Evolutionary conservation across 2,113 vertebrate genomes (phyloP).

Genomic region (Cyanocitta stelleri): DNA sequence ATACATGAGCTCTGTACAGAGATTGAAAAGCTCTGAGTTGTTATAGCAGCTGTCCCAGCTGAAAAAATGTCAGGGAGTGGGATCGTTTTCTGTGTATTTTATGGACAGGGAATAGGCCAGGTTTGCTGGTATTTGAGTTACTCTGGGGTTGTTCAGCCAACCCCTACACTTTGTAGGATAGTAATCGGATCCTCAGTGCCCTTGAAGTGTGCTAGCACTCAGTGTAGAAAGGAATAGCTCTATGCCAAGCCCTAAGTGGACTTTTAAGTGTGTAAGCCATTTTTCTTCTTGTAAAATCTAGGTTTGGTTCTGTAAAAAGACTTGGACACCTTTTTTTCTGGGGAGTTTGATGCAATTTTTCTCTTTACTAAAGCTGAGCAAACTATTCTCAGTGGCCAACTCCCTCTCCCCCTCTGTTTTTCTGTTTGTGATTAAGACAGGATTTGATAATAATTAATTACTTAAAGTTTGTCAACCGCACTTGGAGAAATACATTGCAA

Average conservation of each 20-base stretch:
- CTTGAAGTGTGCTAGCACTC: slow-evolving; percentile 66
- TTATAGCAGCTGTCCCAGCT: slow-evolving; percentile 72
- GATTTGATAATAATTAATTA: background rate
- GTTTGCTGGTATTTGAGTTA: slow-evolving; percentile 67
- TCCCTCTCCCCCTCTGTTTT: background rate
- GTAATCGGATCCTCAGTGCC: slow-evolving; percentile 67
- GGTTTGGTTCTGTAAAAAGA: slow-evolving; percentile 53
- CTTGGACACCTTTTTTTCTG: slow-evolving; percentile 1
- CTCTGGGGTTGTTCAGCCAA: slow-evolving; percentile 53
- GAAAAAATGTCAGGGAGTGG: slow-evolving; percentile 69
- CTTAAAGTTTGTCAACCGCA: background rate
- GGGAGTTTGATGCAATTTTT: slow-evolving; percentile 3
- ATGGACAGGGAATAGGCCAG: slow-evolving; percentile 64
- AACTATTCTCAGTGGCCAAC: background rate
- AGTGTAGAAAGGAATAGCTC: slow-evolving; percentile 43
- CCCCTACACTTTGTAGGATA: slow-evolving; percentile 59
- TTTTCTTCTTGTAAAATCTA: slow-evolving; percentile 59
- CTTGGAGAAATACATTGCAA: background rate
- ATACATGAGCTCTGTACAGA: slow-evolving; percentile 34
- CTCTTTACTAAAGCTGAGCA: background rate
- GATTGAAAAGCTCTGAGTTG: slow-evolving; percentile 63
- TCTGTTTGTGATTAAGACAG: background rate
- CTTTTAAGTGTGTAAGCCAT: slow-evolving; percentile 59
- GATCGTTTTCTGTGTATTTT: slow-evolving; percentile 71
- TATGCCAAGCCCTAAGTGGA: slow-evolving; percentile 58